Conservation (phyloP, 2,113 vertebrate genomes). For the Ictalurus furcatus region DNA sequence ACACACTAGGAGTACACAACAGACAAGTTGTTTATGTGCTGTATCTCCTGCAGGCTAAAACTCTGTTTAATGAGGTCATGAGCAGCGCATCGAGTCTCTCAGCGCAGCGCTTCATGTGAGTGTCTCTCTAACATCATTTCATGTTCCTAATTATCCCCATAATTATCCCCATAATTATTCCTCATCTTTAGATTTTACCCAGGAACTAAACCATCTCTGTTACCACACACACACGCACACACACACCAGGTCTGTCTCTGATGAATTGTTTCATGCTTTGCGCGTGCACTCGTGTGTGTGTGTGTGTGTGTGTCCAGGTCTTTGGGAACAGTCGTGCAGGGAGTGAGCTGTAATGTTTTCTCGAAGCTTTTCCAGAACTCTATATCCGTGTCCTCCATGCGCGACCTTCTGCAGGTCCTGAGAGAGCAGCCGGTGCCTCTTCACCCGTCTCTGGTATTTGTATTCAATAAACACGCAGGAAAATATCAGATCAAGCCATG, state of each 20-base stretch:
- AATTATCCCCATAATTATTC: neutral
- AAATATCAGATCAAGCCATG: no score
- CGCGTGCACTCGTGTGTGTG: neutral
- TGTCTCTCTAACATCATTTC: neutral
- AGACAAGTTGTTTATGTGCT: neutral
- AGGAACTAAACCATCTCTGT: neutral
- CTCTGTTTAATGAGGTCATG: constrained; percentile 63
- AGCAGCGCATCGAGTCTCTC: constrained; percentile 45
- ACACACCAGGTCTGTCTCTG: neutral
- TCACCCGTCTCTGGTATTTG: constrained; percentile 71
- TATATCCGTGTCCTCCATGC: constrained; percentile 39
- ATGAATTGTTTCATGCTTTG: neutral
- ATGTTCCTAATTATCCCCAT: neutral
- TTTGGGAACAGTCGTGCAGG: constrained; percentile 69
- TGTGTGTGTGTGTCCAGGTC: constrained; percentile 54
- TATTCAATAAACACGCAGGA: neutral
- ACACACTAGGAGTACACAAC: neutral
- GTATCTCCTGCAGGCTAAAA: constrained; percentile 66
- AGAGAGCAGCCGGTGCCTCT: constrained; percentile 66
- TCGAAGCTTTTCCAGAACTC: constrained; percentile 44
- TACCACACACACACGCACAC: neutral
- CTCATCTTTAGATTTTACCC: neutral
- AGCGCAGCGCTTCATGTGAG: constrained; percentile 65
- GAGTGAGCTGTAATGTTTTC: constrained; percentile 67
- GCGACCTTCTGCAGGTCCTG: constrained; percentile 64